Evolutionary conservation across 2,888 invertebrate genomes (phyloP), one percentile per base, ranked within the genome.

Genomic region (Diaperis boleti): DNA sequence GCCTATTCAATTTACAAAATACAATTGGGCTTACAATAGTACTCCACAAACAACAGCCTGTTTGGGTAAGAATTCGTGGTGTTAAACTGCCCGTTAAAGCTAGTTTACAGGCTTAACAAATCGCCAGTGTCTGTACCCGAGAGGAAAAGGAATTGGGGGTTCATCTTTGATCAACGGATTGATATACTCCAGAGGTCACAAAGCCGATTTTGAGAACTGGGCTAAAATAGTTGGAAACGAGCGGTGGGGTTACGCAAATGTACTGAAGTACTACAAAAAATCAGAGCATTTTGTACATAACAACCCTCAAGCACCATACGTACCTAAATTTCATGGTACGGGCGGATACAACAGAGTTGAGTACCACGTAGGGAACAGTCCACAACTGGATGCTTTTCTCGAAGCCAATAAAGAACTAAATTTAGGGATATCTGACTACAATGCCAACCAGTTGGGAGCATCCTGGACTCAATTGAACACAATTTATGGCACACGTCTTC

Each of bases 1-100:
- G 0, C 85, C 84, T 73, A 85, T 88, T 47, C 88, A 88, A 70
- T 76, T 85, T 35, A 86, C 87, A 0, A 85, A 86, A 37, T 88
- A 87, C 72, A 87, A 90, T 67, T 92, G 92, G 91, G 87, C 87
- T 42, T 92, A 89, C 78, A 85, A 85, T 41, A 88, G 89, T 65
- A 87, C 88, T 69, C 87, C 85, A 0, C 89, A 91, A 70, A 81
- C 83, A 0, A 82, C 82, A 13, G 85, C 88, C 1, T 91, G 91
- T 61, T 35, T 39, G 17, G 39, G 52, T 35, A 6, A 35, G 35
- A n/a, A n/a, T n/a, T n/a, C n/a, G n/a, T n/a, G n/a, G n/a, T n/a
- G n/a, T n/a, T n/a, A n/a, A n/a, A n/a, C n/a, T n/a, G n/a, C n/a
- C 22, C 4, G 7, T 7, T 22, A 22, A 22, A 22, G 7, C 7